These are phyloP conservation scores for Ceryle rudis DNA, from an alignment of 2,797 vertebrate genomes.

Conservation along the genomic window DNA sequence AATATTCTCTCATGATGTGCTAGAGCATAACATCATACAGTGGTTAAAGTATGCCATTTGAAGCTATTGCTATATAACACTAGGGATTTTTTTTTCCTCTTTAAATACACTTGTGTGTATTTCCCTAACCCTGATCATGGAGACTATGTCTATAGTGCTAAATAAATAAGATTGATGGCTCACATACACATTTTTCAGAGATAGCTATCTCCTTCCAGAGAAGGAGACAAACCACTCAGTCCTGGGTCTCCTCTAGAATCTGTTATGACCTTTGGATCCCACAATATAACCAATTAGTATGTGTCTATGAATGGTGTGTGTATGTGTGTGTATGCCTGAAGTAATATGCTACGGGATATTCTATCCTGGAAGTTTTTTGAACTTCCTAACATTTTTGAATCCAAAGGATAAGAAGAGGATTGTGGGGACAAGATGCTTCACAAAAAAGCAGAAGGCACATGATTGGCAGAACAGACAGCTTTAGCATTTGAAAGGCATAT, in stretches of 20 bases:
- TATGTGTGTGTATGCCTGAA: rapidly evolving
- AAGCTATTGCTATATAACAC: not conserved
- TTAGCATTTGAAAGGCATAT: not conserved
- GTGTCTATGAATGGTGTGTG: rapidly evolving
- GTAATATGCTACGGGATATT: not conserved
- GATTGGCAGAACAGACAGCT: not conserved
- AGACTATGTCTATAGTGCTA: not conserved
- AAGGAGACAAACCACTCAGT: not conserved
- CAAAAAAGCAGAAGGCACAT: not conserved
- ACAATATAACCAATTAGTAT: not conserved
- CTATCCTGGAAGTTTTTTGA: not conserved
- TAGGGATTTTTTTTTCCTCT: not conserved
- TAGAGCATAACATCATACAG: not conserved
- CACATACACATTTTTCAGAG: not conserved
- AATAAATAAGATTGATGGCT: not conserved
- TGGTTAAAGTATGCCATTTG: not conserved
- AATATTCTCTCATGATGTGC: not conserved
- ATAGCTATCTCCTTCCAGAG: not conserved
- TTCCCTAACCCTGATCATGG: not conserved
- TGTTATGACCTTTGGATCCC: not conserved
- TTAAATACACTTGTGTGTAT: not conserved
- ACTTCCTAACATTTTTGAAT: not conserved
- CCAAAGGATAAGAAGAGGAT: not conserved
- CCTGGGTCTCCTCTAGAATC: not conserved
- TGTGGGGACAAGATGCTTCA: not conserved